Evolutionary conservation across 2,888 invertebrate species (phyloP).

Genomic region (Hirtodrosophila duncani): DNA sequence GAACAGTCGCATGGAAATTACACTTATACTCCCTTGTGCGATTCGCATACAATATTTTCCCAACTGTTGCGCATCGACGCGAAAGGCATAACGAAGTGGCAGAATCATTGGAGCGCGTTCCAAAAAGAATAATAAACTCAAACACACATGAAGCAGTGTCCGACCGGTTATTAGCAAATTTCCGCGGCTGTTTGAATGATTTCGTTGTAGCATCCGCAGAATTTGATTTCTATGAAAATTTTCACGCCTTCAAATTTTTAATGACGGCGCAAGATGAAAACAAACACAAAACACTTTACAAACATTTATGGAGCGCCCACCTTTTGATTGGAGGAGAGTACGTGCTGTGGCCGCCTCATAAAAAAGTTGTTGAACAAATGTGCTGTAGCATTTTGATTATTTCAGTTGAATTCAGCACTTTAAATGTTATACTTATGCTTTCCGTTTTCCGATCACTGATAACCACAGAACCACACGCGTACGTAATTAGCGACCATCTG

Average conservation of each 20-base stretch:
- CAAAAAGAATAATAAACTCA: constrained; percentile 23
- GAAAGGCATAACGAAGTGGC: constrained; percentile 15
- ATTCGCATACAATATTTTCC: constrained; percentile 9
- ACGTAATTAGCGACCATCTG: constrained; percentile 66
- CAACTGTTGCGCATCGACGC: constrained; percentile 8
- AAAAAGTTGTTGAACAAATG: constrained; percentile 20
- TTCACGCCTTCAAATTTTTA: constrained; percentile 53
- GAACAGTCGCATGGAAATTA: constrained; percentile 9
- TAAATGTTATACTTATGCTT: constrained; percentile 25
- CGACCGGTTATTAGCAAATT: constrained; percentile 45
- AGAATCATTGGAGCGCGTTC: constrained; percentile 17
- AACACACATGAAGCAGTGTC: constrained; percentile 38
- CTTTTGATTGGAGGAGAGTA: constrained; percentile 4
- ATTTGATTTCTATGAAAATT: constrained; percentile 30
- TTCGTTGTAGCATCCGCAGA: too few relatives aligned
- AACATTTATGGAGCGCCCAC: constrained; percentile 15
- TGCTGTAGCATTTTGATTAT: constrained; percentile 20
- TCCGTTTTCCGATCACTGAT: constrained; percentile 45
- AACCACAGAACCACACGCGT: constrained; percentile 59
- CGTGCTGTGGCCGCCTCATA: constrained; percentile 14
- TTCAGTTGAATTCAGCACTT: constrained; percentile 17
- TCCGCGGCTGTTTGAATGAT: constrained; percentile 35
- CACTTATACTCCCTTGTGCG: constrained; percentile 5
- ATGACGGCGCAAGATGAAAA: constrained; percentile 51
- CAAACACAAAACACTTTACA: constrained; percentile 26